Base-by-base conservation (phyloP, 2,797 vertebrate species). In the Sus cebifrons region DNA sequence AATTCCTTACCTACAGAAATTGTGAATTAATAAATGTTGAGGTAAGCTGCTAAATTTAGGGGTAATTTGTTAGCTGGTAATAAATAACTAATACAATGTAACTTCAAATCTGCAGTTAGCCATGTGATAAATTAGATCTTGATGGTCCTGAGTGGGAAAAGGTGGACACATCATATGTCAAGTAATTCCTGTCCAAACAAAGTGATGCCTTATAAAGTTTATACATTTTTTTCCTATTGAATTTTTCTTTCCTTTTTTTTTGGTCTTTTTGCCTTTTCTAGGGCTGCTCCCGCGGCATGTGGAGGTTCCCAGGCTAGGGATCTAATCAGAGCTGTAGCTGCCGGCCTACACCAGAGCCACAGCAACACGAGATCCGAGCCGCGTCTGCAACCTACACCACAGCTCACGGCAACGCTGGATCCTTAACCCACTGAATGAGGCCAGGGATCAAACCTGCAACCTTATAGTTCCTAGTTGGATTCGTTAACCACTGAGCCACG, bases 171-270 rank as follows among this genome's bases (percentile, higher is more conserved):
- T 88, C 21, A 71, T 5, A 54, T 67, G 12, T 64, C 64, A 56
- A 12, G 27, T 56, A 79, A 92, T 86, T 89, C 71, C 25, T 70
- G 70, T 58, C 62, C 95, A 32, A 71, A n/a, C 40, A 78, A 82
- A 94, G 79, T 23, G 56, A 58, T 65, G 70, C 17, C 65, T 92
- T 86, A 62, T 14, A 83, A 67, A 44, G 54, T 77, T 79, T 86
- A 29, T 85, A 12, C 0, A 20, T 75, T 54, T 54, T 95, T 70
- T 36, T 36, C 4, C 32, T 77, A 36, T 3, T 73, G 3, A 73
- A 16, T 32, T 78, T 93, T 79, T 56, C 52, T 36, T 36, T 36
- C 36, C 36, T 36, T 36, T 36, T 36, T 36, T 36, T 36, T 36
- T 36, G 3, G 36, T 36, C 36, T 36, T 36, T 36, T 36, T 36